A percentile compares a stretch with the other conserved stretches of the same genome.
These are phyloP conservation scores for Caerostris darwini DNA, from an alignment of 1,140 invertebrate species.

Conservation along the genomic window DNA sequence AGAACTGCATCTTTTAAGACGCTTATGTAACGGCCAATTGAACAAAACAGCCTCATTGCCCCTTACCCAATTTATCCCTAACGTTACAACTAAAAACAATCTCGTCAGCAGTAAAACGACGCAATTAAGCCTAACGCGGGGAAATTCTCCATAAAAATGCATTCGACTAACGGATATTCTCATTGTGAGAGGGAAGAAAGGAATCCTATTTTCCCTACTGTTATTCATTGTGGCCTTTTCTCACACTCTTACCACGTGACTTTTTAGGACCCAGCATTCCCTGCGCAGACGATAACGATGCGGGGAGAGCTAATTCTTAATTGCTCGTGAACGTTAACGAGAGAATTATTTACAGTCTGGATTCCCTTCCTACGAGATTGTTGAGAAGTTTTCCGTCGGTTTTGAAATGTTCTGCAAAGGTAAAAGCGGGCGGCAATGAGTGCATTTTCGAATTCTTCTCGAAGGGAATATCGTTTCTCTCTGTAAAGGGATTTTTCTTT, in stretches of 20 bases:
- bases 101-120: slow-evolving; percentile 3
- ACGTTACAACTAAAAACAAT: neutral
- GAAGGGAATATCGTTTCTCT: too few species aligned
- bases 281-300: neutral
- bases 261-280: neutral
- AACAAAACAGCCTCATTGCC: neutral
- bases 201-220: neutral
- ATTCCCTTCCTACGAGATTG: neutral
- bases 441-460: too few species aligned
- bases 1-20: neutral
- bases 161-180: neutral
- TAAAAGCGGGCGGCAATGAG: too few species aligned
- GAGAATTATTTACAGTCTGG: slow-evolving; percentile 8
- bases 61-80: neutral
- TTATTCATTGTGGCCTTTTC: neutral
- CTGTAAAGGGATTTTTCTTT: too few species aligned
- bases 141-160: slow-evolving; percentile 22
- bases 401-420: too few species aligned
- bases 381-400: neutral
- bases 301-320: neutral
- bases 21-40: neutral
- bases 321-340: slow-evolving; percentile 11
- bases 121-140: neutral
- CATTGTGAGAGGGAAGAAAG: neutral
- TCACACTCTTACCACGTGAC: neutral